Evolutionary conservation across 2,888 invertebrate genomes (phyloP).

Genomic region (Ennomos fuscantarius): DNA sequence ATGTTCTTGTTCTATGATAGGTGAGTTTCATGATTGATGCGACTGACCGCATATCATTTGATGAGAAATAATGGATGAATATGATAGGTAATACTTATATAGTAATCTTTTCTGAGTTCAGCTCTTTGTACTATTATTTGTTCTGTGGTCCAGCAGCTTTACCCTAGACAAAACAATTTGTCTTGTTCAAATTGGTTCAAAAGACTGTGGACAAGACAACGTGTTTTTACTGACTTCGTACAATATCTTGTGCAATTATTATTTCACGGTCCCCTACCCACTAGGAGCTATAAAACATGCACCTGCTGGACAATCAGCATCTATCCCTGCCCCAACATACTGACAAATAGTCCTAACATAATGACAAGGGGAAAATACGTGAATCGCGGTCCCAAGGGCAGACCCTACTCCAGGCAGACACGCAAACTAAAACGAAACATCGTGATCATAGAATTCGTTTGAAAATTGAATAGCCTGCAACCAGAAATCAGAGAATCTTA

Average conservation of each 20-base stretch:
- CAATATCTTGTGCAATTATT: slow-evolving; percentile 5
- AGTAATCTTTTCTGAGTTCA: too few species aligned
- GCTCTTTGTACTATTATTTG: too few species aligned
- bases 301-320: slow-evolving; percentile 37
- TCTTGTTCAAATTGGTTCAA: too few species aligned
- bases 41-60: too few species aligned
- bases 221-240: too few species aligned
- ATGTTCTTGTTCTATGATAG: slow-evolving; percentile 5
- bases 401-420: slow-evolving; percentile 16
- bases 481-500: neutral
- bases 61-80: too few species aligned
- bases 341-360: slow-evolving; percentile 43
- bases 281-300: slow-evolving; percentile 21
- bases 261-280: slow-evolving; percentile 4
- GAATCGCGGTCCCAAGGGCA: slow-evolving; percentile 14
- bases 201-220: too few species aligned
- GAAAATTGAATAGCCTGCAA: slow-evolving; percentile 3
- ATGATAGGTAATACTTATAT: too few species aligned
- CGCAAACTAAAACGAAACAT: slow-evolving; percentile 14
- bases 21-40: too few species aligned
- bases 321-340: slow-evolving; percentile 34
- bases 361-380: slow-evolving; percentile 33
- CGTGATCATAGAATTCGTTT: neutral
- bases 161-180: too few species aligned
- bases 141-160: too few species aligned